Evolutionary conservation across 2,888 invertebrate genomes (phyloP).

Genomic region (Hemithea aestivaria): DNA sequence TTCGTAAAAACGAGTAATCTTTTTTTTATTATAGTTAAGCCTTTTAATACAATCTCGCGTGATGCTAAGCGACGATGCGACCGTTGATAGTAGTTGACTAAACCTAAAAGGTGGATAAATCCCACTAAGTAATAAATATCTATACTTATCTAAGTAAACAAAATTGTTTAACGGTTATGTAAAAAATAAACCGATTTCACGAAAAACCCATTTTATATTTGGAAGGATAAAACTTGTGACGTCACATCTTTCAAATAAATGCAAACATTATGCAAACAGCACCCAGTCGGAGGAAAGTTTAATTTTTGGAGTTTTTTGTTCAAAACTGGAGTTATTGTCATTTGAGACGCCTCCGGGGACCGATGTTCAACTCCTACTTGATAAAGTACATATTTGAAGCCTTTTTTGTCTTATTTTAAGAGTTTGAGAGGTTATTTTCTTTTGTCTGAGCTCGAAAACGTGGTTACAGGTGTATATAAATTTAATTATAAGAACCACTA

Average conservation of each 20-base stretch:
- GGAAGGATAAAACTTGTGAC: too few species aligned
- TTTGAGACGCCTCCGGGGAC: conserved; percentile 29
- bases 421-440: conserved; percentile 17
- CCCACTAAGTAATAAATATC: too few species aligned
- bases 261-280: conserved; percentile 58
- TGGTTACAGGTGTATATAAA: conserved; percentile 16
- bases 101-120: too few species aligned
- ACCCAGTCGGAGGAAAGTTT: conserved; percentile 31
- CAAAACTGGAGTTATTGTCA: conserved; percentile 28
- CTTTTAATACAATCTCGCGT: too few species aligned
- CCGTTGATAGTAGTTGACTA: too few species aligned
- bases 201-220: too few species aligned
- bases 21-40: too few species aligned
- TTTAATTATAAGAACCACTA: conserved; percentile 12
- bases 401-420: conserved; percentile 9
- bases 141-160: too few species aligned
- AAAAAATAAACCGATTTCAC: too few species aligned
- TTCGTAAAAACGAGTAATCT: too few species aligned
- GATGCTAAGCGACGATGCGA: too few species aligned
- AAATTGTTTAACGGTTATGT: too few species aligned
- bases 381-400: conserved; percentile 15
- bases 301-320: conserved; percentile 21
- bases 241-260: conserved; percentile 31
- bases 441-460: conserved; percentile 14
- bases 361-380: conserved; percentile 16